Percentiles rank a stretch among this genome's conserved stretches.
phyloP scores from a whole-genome alignment of 1,140 invertebrate species.

The Saccostrea cuccullata region DNA sequence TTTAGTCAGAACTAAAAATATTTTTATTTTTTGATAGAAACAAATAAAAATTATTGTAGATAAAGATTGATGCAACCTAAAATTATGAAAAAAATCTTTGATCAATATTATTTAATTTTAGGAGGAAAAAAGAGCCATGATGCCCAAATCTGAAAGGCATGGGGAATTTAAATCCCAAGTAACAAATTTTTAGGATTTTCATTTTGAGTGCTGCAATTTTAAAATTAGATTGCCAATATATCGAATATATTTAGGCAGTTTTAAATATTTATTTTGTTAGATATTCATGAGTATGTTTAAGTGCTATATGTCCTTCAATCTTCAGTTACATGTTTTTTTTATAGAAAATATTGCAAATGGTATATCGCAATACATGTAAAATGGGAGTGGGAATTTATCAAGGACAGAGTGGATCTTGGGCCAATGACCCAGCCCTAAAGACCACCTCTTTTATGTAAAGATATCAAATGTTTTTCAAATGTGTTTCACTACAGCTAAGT shows the following conservation, averaged over 20 bases:
- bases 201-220: not conserved
- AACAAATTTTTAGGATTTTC: too few species aligned
- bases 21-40: too few species aligned
- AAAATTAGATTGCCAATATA: too few species aligned
- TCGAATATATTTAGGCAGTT: too few species aligned
- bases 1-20: too few species aligned
- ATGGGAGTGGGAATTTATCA: slow-evolving; percentile 16
- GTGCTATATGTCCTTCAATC: too few species aligned
- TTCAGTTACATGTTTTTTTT: not conserved
- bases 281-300: too few species aligned
- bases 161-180: slow-evolving; percentile 37
- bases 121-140: slow-evolving; percentile 90
- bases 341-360: slow-evolving; percentile 37
- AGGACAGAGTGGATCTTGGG: not conserved
- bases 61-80: too few species aligned
- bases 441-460: too few species aligned
- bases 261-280: too few species aligned
- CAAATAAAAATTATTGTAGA: too few species aligned
- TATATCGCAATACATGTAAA: slow-evolving; percentile 20
- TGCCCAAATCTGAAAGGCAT: slow-evolving; percentile 84
- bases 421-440: not conserved
- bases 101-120: slow-evolving; percentile 76
- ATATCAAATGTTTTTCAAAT: not conserved
- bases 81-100: too few species aligned
- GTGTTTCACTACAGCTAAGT: slow-evolving; percentile 32